Percentiles rank a stretch among this genome's conserved stretches.
Evolutionary conservation across 2,113 vertebrate genomes (phyloP).

Genomic region (Neoarius graeffei): DNA sequence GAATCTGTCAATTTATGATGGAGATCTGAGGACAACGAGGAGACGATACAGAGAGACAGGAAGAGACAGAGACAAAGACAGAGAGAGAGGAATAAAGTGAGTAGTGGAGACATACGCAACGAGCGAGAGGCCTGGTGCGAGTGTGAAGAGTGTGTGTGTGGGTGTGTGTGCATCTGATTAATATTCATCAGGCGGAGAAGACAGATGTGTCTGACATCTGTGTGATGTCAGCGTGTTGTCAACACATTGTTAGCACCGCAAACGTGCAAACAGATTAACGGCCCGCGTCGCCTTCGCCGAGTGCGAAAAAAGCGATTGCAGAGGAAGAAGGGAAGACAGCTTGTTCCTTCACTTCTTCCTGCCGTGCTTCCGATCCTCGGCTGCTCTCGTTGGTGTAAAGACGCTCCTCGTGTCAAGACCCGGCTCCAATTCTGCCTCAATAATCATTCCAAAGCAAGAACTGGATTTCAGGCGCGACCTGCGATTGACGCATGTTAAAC

Average conservation of each 20-base stretch:
- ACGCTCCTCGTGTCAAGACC: not conserved
- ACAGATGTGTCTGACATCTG: slow-evolving; percentile 76
- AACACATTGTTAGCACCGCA: slow-evolving; percentile 71
- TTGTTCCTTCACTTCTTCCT: slow-evolving; percentile 39
- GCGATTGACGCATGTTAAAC: not conserved
- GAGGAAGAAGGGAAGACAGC: slow-evolving; percentile 45
- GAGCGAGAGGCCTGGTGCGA: slow-evolving; percentile 38
- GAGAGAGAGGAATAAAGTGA: slow-evolving; percentile 30
- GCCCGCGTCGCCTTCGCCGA: slow-evolving; percentile 54
- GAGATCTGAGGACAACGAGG: not conserved
- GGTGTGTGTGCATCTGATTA: slow-evolving; percentile 50
- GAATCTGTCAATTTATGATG: slow-evolving; percentile 12
- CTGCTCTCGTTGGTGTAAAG: slow-evolving; percentile 24
- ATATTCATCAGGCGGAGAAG: slow-evolving; percentile 64
- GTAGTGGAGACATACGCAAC: slow-evolving; percentile 21
- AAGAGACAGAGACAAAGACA: not conserved
- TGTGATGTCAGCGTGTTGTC: slow-evolving; percentile 75
- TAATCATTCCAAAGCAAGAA: not conserved
- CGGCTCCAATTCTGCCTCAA: not conserved
- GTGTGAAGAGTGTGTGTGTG: slow-evolving; percentile 39
- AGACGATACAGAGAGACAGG: not conserved
- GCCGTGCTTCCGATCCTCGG: slow-evolving; percentile 29
- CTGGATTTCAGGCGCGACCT: not conserved
- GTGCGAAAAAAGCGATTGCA: slow-evolving; percentile 61
- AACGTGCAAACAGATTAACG: slow-evolving; percentile 68